Percentiles rank a stretch among this genome's conserved stretches.
phyloP scores from a whole-genome alignment of 2,113 vertebrate species.

The Gambusia affinis region DNA sequence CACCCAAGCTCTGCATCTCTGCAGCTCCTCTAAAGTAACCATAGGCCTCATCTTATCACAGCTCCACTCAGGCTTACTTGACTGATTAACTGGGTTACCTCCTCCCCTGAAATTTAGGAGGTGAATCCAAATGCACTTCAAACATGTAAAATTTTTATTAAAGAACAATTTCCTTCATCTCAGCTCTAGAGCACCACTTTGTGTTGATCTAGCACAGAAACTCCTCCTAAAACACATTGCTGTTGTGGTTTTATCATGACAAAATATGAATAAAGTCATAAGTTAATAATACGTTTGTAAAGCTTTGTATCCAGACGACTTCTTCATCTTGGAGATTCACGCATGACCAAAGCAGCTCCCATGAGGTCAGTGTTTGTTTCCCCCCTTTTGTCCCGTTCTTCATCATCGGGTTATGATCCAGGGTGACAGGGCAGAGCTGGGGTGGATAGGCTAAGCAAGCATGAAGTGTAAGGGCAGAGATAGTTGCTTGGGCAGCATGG shows the following conservation, averaged over 20 bases:
- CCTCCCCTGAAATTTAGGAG: background rate
- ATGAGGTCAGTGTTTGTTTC: constrained; percentile 50
- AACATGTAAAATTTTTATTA: too few relatives aligned
- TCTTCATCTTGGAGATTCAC: background rate
- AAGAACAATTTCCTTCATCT: background rate
- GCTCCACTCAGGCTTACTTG: background rate
- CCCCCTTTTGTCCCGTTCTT: constrained; percentile 20
- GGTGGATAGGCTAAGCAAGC: constrained; percentile 31
- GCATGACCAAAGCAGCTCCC: constrained; percentile 25
- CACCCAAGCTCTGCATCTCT: background rate
- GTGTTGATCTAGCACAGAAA: too few relatives aligned
- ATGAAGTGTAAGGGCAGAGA: constrained; percentile 37
- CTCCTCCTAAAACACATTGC: too few relatives aligned
- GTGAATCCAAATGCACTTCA: too few relatives aligned
- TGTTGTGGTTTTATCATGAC: too few relatives aligned
- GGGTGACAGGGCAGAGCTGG: constrained; percentile 64
- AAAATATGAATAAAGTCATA: background rate
- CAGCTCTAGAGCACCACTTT: background rate
- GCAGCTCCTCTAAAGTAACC: background rate
- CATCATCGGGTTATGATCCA: constrained; percentile 51
- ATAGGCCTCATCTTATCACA: background rate
- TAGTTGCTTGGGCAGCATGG: constrained; percentile 15
- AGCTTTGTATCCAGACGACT: background rate
- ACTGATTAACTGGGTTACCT: background rate
- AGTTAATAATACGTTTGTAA: background rate